phyloP scores from a whole-genome alignment of 2,888 invertebrate genomes.

The Calephelis perditalis region DNA sequence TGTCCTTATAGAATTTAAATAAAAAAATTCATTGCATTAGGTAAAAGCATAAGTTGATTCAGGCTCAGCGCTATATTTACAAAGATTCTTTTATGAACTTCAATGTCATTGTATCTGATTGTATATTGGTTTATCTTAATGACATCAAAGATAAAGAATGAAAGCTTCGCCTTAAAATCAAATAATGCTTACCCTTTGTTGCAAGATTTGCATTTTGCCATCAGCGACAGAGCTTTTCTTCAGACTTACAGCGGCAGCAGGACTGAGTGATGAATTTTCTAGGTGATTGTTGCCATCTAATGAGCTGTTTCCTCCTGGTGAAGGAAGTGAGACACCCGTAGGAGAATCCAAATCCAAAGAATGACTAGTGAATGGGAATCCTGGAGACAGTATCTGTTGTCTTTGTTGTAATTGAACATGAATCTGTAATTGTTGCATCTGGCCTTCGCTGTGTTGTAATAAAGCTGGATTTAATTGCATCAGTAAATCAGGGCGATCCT shows the following conservation, averaged over 20 bases:
- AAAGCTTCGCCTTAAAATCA: slow-evolving; percentile 79
- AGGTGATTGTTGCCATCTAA: slow-evolving; percentile 81
- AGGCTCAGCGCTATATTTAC: slow-evolving; percentile 68
- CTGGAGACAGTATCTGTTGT: slow-evolving; percentile 78
- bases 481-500: slow-evolving; percentile 79
- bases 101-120: slow-evolving; percentile 44
- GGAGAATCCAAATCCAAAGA: slow-evolving; percentile 86
- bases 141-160: slow-evolving; percentile 56
- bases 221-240: slow-evolving; percentile 80
- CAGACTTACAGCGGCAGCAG: slow-evolving; percentile 83
- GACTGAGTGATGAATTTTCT: slow-evolving; percentile 79
- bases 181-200: slow-evolving; percentile 91
- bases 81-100: slow-evolving; percentile 46
- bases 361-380: slow-evolving; percentile 81
- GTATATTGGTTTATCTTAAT: slow-evolving; percentile 33
- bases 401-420: slow-evolving; percentile 85
- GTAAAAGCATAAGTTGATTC: slow-evolving; percentile 77
- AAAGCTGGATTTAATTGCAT: slow-evolving; percentile 78
- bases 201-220: slow-evolving; percentile 83
- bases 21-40: slow-evolving; percentile 42
- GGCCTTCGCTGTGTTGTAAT: slow-evolving; percentile 75
- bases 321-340: slow-evolving; percentile 86
- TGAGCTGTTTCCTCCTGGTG: slow-evolving; percentile 86
- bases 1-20: slow-evolving; percentile 36
- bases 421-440: slow-evolving; percentile 82